Conservation (phyloP, 2,888 invertebrate species). For the Brachyptera putata region DNA sequence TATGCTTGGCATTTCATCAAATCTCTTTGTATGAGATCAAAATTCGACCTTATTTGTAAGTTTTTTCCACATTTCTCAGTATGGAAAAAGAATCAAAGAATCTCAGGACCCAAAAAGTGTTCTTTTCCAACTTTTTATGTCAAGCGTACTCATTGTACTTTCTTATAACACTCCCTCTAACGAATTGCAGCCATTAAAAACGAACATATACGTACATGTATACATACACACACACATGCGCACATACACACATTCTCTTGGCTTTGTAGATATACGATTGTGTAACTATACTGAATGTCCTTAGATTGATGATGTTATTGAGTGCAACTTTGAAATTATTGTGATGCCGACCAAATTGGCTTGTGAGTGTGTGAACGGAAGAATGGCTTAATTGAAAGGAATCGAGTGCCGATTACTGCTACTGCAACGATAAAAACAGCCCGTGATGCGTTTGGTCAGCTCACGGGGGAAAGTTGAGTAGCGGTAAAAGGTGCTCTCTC, state of each 20-base stretch:
- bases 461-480: slow-evolving; percentile 11
- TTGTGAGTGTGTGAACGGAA: slow-evolving; percentile 33
- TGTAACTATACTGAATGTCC: slow-evolving; percentile 33
- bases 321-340: slow-evolving; percentile 30
- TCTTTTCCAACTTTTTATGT: too few species aligned
- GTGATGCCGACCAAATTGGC: slow-evolving; percentile 31
- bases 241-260: slow-evolving; percentile 28
- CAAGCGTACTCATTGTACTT: too few species aligned
- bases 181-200: too few species aligned
- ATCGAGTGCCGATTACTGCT: slow-evolving; percentile 20
- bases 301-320: slow-evolving; percentile 31
- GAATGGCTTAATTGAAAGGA: slow-evolving; percentile 32
- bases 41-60: too few species aligned
- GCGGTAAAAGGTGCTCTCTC: slow-evolving; percentile 19
- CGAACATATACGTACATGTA: slow-evolving; percentile 5
- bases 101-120: too few species aligned
- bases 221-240: not conserved
- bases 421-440: not conserved
- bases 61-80: too few species aligned
- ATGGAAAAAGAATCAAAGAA: too few species aligned
- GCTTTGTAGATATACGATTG: slow-evolving; percentile 34
- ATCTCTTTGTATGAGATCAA: too few species aligned
- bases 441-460: not conserved
- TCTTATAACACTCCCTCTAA: too few species aligned
- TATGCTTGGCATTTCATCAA: too few species aligned